phyloP scores from a whole-genome alignment of 2,113 vertebrate species.

The Merops nubicus region DNA sequence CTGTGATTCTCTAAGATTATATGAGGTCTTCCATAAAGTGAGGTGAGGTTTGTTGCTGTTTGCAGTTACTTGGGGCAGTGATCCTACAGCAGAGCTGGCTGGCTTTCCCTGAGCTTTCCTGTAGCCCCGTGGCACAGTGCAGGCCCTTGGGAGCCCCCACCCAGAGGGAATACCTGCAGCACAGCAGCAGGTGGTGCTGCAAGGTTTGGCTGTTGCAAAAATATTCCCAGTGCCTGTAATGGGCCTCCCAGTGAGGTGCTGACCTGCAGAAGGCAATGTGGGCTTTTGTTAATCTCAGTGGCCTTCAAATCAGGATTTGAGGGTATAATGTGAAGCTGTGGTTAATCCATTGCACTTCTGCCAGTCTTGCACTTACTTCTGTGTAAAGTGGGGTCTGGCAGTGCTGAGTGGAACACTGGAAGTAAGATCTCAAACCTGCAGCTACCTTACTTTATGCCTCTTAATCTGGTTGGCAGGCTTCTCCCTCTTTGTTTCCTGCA shows the following conservation, averaged over 20 bases:
- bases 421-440: neutral
- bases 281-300: neutral
- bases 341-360: neutral
- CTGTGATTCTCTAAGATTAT: neutral
- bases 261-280: neutral
- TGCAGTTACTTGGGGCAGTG: neutral
- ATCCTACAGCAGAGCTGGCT: neutral
- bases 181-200: neutral
- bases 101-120: neutral
- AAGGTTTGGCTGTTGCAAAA: neutral
- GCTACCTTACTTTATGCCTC: neutral
- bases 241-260: neutral
- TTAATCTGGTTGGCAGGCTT: neutral
- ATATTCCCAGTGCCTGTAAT: neutral
- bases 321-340: neutral
- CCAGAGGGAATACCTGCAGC: fast-evolving
- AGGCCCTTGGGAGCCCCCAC: neutral
- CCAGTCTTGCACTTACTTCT: neutral
- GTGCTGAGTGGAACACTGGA: neutral
- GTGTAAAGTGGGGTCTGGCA: neutral
- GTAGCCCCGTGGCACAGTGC: fast-evolving
- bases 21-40: neutral
- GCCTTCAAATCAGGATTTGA: neutral
- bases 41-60: neutral
- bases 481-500: neutral